These are phyloP conservation scores for Dipodomys spectabilis DNA, from an alignment of 2,113 vertebrate genomes.

Conservation along the genomic window DNA sequence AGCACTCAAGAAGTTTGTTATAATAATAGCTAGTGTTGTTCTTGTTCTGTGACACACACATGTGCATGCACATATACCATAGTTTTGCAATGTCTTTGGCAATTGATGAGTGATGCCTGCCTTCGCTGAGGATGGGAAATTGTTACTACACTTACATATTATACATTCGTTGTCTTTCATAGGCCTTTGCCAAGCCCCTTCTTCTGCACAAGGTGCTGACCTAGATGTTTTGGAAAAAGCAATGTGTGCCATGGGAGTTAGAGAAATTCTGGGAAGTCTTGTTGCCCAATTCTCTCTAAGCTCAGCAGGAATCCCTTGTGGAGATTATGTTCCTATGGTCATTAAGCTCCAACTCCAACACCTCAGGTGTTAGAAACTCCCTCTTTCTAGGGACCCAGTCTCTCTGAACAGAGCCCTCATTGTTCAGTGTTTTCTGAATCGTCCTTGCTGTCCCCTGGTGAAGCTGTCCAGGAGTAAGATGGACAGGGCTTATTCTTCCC, in stretches of 20 bases:
- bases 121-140: neutral
- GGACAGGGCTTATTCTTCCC: neutral
- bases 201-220: slow-evolving; percentile 27
- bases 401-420: neutral
- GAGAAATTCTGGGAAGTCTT: slow-evolving; percentile 5
- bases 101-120: neutral
- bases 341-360: neutral
- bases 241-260: neutral
- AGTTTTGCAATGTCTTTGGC: neutral
- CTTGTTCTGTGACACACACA: neutral
- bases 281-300: neutral
- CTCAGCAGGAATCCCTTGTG: neutral
- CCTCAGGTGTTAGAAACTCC: neutral
- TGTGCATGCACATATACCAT: too few species aligned
- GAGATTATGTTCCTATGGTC: neutral
- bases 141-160: neutral
- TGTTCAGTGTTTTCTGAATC: neutral
- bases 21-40: neutral
- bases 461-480: neutral
- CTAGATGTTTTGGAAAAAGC: slow-evolving; percentile 63
- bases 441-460: neutral
- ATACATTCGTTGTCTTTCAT: neutral
- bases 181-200: slow-evolving; percentile 43
- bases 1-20: neutral
- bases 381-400: neutral